Base-by-base conservation (phyloP, 2,113 vertebrate genomes). In the Percina caprodes region DNA sequence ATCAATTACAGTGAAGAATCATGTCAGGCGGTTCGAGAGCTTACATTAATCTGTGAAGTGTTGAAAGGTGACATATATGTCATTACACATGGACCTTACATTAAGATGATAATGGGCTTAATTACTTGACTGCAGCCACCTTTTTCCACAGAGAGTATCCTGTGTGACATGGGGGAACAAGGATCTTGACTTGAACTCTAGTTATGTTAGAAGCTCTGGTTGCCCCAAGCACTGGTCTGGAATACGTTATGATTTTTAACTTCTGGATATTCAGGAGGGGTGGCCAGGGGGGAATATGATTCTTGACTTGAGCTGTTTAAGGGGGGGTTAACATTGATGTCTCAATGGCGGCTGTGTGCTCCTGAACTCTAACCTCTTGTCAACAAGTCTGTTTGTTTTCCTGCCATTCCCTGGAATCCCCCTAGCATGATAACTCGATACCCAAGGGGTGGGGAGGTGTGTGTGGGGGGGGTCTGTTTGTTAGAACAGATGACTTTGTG, bases 321-420 rank as follows among this genome's bases (percentile, higher is more conserved):
- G 70, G 39, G 49, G 69, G 69, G 78, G 45, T 54, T 69, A 74
- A 73, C 19, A 49, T 56, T 84, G 86, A 88, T 82, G 82, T 90
- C 92, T 88, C 89, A 91, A 82, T 90, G 90, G 88, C 71, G 82
- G 74, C 88, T 85, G 74, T 90, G 89, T 91, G 87, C 92, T 90
- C 88, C 84, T 93, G 92, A 93, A 91, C 92, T 90, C 85, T 92
- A 90, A 63, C 93, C 91, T 77, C 88, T 77, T 88, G 90, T 94
- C 92, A 94, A 88, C 90, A 83, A 49, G 84, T 82, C 86, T 89
- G 90, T 93, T 94, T 94, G 93, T 93, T 90, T 93, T 92, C 88
- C 84, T 63, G 89, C 79, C 65, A 65, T 67, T 89, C 78, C 60
- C 77, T 82, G 86, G 85, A 92, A 90, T 86, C 88, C 86, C 71